Base-by-base conservation (phyloP, 2,888 invertebrate species). In the Archaeoteleia sp. region DNA sequence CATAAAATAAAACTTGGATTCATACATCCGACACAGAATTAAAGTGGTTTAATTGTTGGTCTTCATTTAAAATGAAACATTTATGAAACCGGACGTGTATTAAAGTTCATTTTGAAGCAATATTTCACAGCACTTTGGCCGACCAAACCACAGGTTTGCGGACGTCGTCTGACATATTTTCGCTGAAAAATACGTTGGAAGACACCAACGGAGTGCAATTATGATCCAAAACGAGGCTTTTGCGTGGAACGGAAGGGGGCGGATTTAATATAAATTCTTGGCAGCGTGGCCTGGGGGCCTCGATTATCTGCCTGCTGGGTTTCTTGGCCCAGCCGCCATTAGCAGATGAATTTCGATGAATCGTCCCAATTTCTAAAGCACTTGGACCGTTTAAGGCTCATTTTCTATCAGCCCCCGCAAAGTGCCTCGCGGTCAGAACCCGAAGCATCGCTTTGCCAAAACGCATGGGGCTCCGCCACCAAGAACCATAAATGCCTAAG, bases 281-380 rank as follows among this genome's bases (percentile, higher is more conserved):
- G 60, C 39, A 55, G 37, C 9, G 37, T 20, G 34, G 32, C 23
- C 39, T 32, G 32, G 57, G 53, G 62, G 25, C 40, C 30, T 13
- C 43, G 49, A 54, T 43, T 60, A 55, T 27, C 45, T 14, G 30
- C 27, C 32, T 32, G 46, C 1, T 17, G 29, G n/a, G n/a, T n/a
- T n/a, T n/a, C n/a, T 20, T 25, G 13, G 30, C 39, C 34, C 39
- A 53, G 48, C 51, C 39, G 20, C 61, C 17, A 65, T 69, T 48
- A 67, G 46, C 42, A 17, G 10, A 65, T 71, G 70, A 61, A 74
- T 74, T 75, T 73, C 74, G 72, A 74, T 74, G 75, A 76, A 76
- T 74, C 72, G 70, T 70, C 46, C 70, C 71, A 74, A 76, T 76
- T 76, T 74, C 37, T 27, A 48, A 66, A 57, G 74, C 60, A 73